phyloP scores from a whole-genome alignment of 2,888 invertebrate species.

The Plagodis pulveraria region DNA sequence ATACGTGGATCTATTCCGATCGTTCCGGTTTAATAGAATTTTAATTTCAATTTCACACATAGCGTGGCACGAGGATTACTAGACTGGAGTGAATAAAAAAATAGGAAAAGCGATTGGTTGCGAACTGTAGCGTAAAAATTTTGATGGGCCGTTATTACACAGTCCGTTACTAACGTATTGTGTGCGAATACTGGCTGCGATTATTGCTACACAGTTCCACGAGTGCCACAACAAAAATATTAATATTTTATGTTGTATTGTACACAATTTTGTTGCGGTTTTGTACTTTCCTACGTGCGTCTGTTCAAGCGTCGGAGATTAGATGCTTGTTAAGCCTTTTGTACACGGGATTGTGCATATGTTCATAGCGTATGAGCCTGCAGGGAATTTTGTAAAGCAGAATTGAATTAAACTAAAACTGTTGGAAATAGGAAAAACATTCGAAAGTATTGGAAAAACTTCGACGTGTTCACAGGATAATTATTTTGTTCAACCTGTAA shows the following conservation, averaged over 20 bases:
- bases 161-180: constrained; percentile 78
- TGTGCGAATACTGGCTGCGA: constrained; percentile 51
- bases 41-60: constrained; percentile 82
- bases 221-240: constrained; percentile 51
- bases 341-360: background rate
- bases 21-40: constrained; percentile 75
- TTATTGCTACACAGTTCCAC: background rate
- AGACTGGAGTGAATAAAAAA: constrained; percentile 61
- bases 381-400: too few species aligned
- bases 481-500: too few species aligned
- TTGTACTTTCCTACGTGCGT: constrained; percentile 41
- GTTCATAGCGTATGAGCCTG: too few species aligned
- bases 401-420: too few species aligned
- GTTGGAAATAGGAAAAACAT: too few species aligned
- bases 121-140: constrained; percentile 74
- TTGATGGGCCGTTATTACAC: constrained; percentile 78
- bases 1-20: constrained; percentile 58
- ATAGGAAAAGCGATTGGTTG: constrained; percentile 63
- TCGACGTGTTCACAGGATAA: too few species aligned
- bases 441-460: too few species aligned
- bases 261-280: constrained; percentile 33
- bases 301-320: constrained; percentile 39
- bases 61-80: constrained; percentile 69
- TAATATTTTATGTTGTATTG: constrained; percentile 53
- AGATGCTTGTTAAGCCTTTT: constrained; percentile 33